phyloP scores from a whole-genome alignment of 1,140 invertebrate species.

The Nasonia longicornis region DNA sequence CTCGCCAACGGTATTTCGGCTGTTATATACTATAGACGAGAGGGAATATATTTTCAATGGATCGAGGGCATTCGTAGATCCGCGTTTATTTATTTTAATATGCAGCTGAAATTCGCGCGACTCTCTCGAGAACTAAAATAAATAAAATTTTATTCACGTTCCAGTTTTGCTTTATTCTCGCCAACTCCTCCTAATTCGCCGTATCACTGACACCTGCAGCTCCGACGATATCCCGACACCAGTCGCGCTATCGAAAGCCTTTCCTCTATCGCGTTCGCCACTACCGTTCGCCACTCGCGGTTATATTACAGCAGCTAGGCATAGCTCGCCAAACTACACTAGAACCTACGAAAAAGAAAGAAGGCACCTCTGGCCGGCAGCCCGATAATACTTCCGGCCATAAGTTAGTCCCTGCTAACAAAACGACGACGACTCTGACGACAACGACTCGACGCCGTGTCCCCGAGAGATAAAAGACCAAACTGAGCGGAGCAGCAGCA shows the following conservation, averaged over 20 bases:
- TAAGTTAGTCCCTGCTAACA: constrained; percentile 48
- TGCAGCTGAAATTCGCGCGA: neutral
- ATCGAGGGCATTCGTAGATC: neutral
- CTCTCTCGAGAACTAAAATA: neutral
- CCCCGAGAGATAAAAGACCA: constrained; percentile 11
- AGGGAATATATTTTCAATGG: neutral
- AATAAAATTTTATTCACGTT: neutral
- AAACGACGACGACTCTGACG: neutral
- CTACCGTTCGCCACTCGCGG: neutral
- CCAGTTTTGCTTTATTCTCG: neutral
- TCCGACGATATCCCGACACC: neutral
- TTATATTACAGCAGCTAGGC: neutral
- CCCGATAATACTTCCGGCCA: constrained; percentile 57
- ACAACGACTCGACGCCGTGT: neutral
- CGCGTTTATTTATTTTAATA: neutral
- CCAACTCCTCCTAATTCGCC: neutral
- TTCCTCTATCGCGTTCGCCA: neutral
- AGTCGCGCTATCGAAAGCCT: neutral
- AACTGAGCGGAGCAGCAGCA: neutral
- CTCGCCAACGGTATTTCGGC: neutral
- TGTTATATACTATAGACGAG: neutral
- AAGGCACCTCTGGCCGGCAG: constrained; percentile 2
- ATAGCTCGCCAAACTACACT: neutral
- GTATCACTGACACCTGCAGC: too few relatives aligned
- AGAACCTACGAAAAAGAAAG: neutral